Evolutionary conservation across 2,113 vertebrate species (phyloP), one percentile per base, ranked within the genome.

Genomic region (Phoxinus phoxinus): DNA sequence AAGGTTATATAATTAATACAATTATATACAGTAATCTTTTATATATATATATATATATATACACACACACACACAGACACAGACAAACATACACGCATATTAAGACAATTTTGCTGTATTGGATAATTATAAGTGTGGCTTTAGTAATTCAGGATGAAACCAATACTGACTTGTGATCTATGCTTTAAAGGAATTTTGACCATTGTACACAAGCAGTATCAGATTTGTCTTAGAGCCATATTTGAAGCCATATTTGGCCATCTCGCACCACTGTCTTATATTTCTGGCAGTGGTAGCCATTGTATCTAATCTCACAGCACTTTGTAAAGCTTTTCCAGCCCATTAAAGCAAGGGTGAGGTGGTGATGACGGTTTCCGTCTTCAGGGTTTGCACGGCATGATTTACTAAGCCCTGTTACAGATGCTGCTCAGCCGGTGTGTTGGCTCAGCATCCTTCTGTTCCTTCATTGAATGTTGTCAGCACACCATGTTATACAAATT

Each of bases 231-330:
- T 67, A 81, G 44, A 67, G 84, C 56, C 86, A 32, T 53, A 63
- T 86, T 88, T 84, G 81, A 58, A 58, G 84, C 65, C 86, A 32
- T 76, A 63, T 86, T 88, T 84, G 81, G 67, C 44, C 74, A 80
- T 81, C 65, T 84, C 25, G 21, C 79, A 48, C 65, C 25, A 84
- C 78, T 74, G 67, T 86, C 76, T 79, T 61, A 0, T 58, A 44
- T 35, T 44, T 86, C 76, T 71, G 67, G 75, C 81, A 53, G 23
- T 23, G n/a, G 63, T 76, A 59, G 46, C 44, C 30, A 0, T 81
- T 79, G 58, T 72, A 86, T 84, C 82, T 86, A 77, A 86, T 86
- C 82, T 77, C 19, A 69, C 19, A 81, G 72, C 75, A 80, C 82
- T 86, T 86, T 82, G 82, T 82, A 72, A 63, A 77, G 77, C 37